phyloP scores from a whole-genome alignment of 2,888 invertebrate genomes.

The Tetrapedia diversipes region DNA sequence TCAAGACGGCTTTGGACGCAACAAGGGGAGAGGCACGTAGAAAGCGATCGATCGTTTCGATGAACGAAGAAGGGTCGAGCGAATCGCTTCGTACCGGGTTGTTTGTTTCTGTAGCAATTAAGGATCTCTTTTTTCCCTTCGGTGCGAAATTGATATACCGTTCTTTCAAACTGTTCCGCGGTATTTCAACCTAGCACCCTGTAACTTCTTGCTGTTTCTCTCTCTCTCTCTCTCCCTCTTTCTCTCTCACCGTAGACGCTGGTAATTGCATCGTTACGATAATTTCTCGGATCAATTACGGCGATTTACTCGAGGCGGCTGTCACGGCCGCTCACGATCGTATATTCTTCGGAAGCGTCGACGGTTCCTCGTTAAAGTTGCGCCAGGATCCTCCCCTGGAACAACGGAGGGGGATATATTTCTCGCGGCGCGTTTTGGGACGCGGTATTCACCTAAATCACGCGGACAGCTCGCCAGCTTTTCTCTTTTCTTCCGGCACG shows the following conservation, averaged over 20 bases:
- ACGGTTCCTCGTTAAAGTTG: constrained; percentile 50
- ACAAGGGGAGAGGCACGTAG: not conserved
- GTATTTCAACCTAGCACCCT: not conserved
- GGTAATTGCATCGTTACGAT: constrained; percentile 30
- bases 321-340: constrained; percentile 31
- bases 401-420: constrained; percentile 33
- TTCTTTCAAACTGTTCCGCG: not conserved
- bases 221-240: too few relatives aligned
- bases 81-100: not conserved
- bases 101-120: not conserved
- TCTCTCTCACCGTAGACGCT: not conserved
- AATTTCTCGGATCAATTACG: constrained; percentile 44
- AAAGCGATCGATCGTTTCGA: not conserved
- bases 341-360: constrained; percentile 41
- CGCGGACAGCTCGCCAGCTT: constrained; percentile 19
- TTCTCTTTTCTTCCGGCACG: not conserved
- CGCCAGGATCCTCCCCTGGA: constrained; percentile 3
- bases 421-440: constrained; percentile 20
- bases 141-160: not conserved
- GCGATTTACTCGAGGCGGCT: constrained; percentile 20
- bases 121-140: not conserved
- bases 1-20: constrained; percentile 18
- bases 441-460: constrained; percentile 40
- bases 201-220: too few relatives aligned
- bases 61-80: not conserved